Evolutionary conservation across 2,797 vertebrate species (phyloP), one percentile per base, ranked within the genome.

Genomic region (Halcyon badia): DNA sequence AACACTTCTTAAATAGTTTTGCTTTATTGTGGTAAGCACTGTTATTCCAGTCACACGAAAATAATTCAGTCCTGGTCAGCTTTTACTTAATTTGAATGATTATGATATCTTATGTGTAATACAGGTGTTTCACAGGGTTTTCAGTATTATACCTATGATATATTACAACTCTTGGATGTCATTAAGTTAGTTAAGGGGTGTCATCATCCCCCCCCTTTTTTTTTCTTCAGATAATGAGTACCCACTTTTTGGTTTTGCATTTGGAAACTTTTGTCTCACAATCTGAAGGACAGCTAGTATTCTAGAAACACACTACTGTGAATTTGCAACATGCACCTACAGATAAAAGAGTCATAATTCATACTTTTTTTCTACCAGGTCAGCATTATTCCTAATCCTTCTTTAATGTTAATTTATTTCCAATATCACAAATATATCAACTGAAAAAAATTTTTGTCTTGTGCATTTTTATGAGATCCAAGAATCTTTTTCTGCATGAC

Each of bases 321-420:
- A 75, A 66, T 90, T 89, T 96, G 58, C 64, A 80, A n/a, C 5
- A 15, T 44, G 24, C 30, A 39, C 14, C 71, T 70, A 56, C 15
- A 31, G 9, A 42, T 37, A 48, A 76, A 90, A 93, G 51, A 70
- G 24, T 44, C n/a, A 71, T 35, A 73, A 85, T 77, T 73, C 10
- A 20, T 62, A 35, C 11, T 25, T 54, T 79, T 39, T 39, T 52
- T 11, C 24, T 21, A 60, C 10, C 41, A 52, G 9, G 46, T 54
- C 22, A 60, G 71, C 1, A 4, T 82, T 8, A 56, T 85, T 94
- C 46, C 46, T 90, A 69, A 85, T 66, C 31, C 3, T 28, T 79
- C 56, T 89, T 87, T 84, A 75, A 66, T 80, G 39, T 48, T 84
- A 73, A 62, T 84, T 95, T 83, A 21, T 90, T 86, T 78, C 31